phyloP scores from a whole-genome alignment of 2,113 vertebrate genomes.

The Carettochelys insculpta region DNA sequence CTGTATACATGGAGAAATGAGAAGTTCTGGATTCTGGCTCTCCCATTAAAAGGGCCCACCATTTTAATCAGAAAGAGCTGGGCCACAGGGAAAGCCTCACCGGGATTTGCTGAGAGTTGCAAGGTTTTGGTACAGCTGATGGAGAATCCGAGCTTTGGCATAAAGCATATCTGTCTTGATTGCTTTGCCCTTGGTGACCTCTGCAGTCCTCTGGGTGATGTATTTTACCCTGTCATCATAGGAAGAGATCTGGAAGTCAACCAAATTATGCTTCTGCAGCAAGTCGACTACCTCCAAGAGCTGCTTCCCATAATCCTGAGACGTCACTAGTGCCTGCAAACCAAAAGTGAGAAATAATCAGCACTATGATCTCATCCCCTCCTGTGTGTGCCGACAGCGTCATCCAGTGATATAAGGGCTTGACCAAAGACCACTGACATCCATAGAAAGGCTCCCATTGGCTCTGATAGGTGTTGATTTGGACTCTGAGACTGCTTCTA shows the following conservation, averaged over 20 bases:
- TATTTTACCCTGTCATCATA: conserved; percentile 77
- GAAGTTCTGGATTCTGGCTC: neutral
- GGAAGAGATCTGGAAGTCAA: conserved; percentile 83
- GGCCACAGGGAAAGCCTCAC: conserved; percentile 64
- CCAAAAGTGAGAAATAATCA: neutral
- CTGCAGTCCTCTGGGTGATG: conserved; percentile 71
- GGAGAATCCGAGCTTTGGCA: conserved; percentile 79
- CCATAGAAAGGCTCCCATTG: neutral
- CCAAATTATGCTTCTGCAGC: conserved; percentile 86
- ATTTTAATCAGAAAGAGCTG: neutral
- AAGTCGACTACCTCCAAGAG: conserved; percentile 82
- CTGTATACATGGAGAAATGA: neutral
- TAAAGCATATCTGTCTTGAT: conserved; percentile 74
- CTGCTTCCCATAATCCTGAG: conserved; percentile 82
- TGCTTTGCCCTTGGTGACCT: conserved; percentile 63
- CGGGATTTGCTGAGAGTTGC: conserved; percentile 81
- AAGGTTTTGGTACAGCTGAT: conserved; percentile 80
- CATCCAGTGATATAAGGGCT: neutral
- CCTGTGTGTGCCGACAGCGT: neutral
- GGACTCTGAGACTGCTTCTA: too few species aligned
- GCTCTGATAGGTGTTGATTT: neutral
- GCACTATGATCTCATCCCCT: neutral
- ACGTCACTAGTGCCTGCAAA: conserved; percentile 77
- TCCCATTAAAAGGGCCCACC: neutral
- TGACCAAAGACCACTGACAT: neutral